These are phyloP conservation scores for Bathynomus jamesi DNA, from an alignment of 1,140 invertebrate species.

Conservation along the genomic window DNA sequence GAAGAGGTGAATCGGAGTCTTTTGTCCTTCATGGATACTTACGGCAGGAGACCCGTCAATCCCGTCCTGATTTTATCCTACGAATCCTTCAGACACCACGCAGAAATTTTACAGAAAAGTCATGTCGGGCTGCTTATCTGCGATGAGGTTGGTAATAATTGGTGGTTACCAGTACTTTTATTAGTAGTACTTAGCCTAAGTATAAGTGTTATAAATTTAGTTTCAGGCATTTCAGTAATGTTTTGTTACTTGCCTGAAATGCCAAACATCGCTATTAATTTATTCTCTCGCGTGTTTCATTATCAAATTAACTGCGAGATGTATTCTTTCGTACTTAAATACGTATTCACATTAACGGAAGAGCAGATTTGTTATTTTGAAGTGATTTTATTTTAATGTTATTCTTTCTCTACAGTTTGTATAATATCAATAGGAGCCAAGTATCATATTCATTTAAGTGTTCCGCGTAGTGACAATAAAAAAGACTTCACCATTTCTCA, in stretches of 20 bases:
- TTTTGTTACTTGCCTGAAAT: too few species aligned
- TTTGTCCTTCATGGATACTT: slow-evolving; percentile 48
- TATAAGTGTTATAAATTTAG: background rate
- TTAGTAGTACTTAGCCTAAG: background rate
- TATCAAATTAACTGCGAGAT: too few species aligned
- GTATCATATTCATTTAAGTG: too few species aligned
- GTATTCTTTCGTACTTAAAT: too few species aligned
- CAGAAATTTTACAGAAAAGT: slow-evolving; percentile 73
- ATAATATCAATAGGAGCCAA: too few species aligned
- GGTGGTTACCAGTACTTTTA: background rate
- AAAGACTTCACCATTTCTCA: slow-evolving; percentile 29
- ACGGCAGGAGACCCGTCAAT: slow-evolving; percentile 58
- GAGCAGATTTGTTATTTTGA: too few species aligned
- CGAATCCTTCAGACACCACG: slow-evolving; percentile 94
- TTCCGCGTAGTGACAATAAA: too few species aligned
- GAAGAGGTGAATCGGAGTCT: slow-evolving; percentile 78
- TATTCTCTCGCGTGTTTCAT: too few species aligned
- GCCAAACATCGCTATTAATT: too few species aligned
- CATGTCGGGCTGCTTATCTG: slow-evolving; percentile 94
- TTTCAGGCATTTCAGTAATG: background rate
- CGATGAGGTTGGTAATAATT: slow-evolving; percentile 74
- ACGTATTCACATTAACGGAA: too few species aligned
- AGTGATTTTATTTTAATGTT: too few species aligned
- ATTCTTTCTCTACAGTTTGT: too few species aligned
- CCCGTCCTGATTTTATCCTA: slow-evolving; percentile 97